Base-by-base conservation (phyloP, 2,797 vertebrate species). In the Crax fasciolata region DNA sequence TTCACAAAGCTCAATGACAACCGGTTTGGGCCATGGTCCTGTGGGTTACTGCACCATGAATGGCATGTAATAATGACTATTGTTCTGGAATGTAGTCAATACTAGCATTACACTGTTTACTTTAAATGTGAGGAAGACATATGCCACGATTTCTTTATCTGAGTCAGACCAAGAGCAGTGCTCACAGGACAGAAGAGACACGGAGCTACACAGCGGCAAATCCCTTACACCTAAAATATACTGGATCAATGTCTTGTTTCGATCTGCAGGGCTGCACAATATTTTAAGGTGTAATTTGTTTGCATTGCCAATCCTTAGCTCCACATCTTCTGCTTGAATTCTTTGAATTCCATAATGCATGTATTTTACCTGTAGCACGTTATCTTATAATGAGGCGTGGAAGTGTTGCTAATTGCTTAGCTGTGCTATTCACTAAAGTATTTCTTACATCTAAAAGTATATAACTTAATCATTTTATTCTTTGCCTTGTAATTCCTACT, bases 401-500 rank as follows among this genome's bases (percentile, higher is more conserved):
- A 81, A 92, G 84, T 51, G 27, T 18, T 89, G 59, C 59, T 93
- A 94, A 80, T 82, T 61, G 57, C 57, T 85, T 84, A 89, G 57
- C 78, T 85, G 81, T 2, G 3, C 44, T 80, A 43, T 71, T 83
- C 41, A 66, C 68, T 79, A 83, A 63, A 87, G 44, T 3, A 74
- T 83, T 85, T 85, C 62, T 90, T 75, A 90, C 18, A 41, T 89
- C 15, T 70, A 11, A 96, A 30, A 39, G 85, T 49, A 6, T 41
- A 24, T 65, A 74, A 93, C 77, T 83, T 52, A 23, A 58, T 81
- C 9, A 77, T 90, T 92, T 92, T 71, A 58, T 77, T 75, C 88
- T 91, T 76, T 86, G 51, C 48, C n/a, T 87, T 73, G 65, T 92
- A 90, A 78, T 93, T 93, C 85, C 85, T 23, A 38, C 25, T 38